A percentile compares a stretch with the other conserved stretches of the same genome.
Evolutionary conservation across 2,888 invertebrate species (phyloP).

Genomic region (Atethmia centrago): DNA sequence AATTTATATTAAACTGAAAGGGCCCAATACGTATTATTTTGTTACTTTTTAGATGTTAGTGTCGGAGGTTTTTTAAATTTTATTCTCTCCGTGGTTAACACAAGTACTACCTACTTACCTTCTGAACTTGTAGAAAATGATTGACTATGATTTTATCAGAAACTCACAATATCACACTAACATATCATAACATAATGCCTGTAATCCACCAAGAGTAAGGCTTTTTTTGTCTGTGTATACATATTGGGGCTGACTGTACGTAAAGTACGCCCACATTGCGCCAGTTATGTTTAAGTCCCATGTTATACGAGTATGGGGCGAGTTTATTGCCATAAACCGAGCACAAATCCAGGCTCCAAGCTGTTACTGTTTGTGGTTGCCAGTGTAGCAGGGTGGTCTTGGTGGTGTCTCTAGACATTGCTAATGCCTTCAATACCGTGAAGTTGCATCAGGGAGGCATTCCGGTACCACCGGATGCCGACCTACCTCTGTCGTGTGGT

Average conservation of each 20-base stretch:
- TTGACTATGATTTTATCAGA: neutral
- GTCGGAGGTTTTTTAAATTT: too few species aligned
- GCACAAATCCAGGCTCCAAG: neutral
- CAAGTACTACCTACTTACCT: neutral
- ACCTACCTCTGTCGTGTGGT: too few species aligned
- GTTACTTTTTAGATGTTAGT: too few species aligned
- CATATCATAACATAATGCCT: neutral
- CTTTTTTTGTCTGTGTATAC: neutral
- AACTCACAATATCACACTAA: neutral
- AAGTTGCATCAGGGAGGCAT: too few species aligned
- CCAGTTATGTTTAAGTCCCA: too few species aligned
- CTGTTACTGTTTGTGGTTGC: neutral
- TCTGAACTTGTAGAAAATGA: neutral
- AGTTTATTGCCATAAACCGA: neutral
- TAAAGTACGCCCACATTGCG: neutral
- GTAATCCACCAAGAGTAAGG: neutral
- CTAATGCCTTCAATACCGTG: too few species aligned
- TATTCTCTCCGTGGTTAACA: neutral
- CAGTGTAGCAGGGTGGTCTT: too few species aligned
- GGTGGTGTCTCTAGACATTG: too few species aligned
- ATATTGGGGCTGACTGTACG: neutral
- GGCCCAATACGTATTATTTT: too few species aligned
- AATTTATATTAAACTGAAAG: too few species aligned
- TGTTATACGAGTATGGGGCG: too few species aligned
- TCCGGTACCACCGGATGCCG: too few species aligned